Evolutionary conservation across 1,140 invertebrate genomes (phyloP).

Genomic region (Eubasilissa regina): DNA sequence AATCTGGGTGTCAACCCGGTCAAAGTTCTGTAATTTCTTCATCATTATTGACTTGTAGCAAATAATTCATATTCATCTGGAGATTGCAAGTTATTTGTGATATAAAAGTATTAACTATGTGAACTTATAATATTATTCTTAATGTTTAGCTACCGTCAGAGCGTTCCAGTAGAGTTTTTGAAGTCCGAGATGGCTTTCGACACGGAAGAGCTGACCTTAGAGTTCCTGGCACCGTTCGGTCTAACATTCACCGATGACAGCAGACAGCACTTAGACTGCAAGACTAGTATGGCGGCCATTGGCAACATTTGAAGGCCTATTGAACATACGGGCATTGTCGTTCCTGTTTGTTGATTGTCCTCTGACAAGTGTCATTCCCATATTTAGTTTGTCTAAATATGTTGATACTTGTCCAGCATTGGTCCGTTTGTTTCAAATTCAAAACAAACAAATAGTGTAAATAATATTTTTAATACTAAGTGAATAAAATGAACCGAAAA

Average conservation of each 20-base stretch:
- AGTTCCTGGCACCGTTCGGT: constrained; percentile 88
- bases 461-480: constrained; percentile 7
- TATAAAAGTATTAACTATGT: too few species aligned
- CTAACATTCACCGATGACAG: constrained; percentile 82
- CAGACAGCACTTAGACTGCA: constrained; percentile 88
- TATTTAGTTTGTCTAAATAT: constrained; percentile 5
- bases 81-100: too few species aligned
- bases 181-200: constrained; percentile 90
- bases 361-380: constrained; percentile 3
- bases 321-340: too few species aligned
- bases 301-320: constrained; percentile 65
- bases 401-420: background rate
- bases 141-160: constrained; percentile 94
- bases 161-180: constrained; percentile 89
- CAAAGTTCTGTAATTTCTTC: too few species aligned
- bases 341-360: too few species aligned
- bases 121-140: constrained; percentile 68
- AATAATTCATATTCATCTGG: constrained; percentile 52
- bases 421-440: background rate
- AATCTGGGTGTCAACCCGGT: too few species aligned
- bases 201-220: constrained; percentile 84
- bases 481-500: constrained; percentile 6
- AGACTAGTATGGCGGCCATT: constrained; percentile 81
- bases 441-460: constrained; percentile 9
- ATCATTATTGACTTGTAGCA: too few species aligned